Percentiles rank a stretch among this genome's conserved stretches.
phyloP scores from a whole-genome alignment of 2,797 vertebrate genomes.

The Coracias cyanogaster region DNA sequence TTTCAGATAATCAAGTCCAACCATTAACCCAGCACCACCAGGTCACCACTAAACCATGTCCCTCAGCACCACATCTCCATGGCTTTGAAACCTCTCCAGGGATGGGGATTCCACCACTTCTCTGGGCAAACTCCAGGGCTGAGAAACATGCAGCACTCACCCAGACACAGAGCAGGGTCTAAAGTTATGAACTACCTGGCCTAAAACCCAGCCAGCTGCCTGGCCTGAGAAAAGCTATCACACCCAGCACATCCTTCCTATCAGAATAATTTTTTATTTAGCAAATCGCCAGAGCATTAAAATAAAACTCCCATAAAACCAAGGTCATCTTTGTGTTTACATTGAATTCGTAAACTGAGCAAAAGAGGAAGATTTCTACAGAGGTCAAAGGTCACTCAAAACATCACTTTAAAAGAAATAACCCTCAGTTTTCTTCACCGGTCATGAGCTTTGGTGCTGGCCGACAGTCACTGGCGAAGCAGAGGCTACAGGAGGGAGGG shows the following conservation, averaged over 20 bases:
- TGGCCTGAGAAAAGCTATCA: background rate
- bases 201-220: accelerated
- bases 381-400: constrained; percentile 82
- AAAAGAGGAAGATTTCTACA: constrained; percentile 86
- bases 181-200: background rate
- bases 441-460: constrained; percentile 63
- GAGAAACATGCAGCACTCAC: background rate
- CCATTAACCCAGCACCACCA: background rate
- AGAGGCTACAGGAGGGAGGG: constrained; percentile 6
- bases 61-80: background rate
- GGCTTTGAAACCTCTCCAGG: background rate
- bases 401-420: constrained; percentile 85
- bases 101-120: background rate
- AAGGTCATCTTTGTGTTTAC: constrained; percentile 53
- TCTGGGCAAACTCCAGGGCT: background rate
- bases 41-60: background rate
- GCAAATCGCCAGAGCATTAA: constrained; percentile 78
- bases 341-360: constrained; percentile 54
- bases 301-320: constrained; percentile 75
- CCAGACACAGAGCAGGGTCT: background rate
- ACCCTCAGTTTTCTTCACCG: constrained; percentile 39
- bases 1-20: background rate
- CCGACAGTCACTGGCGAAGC: accelerated
- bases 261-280: constrained; percentile 72
- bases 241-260: accelerated